These are phyloP conservation scores for Anguilla pacifica DNA, from an alignment of 2,797 vertebrate species.

Conservation along the genomic window DNA sequence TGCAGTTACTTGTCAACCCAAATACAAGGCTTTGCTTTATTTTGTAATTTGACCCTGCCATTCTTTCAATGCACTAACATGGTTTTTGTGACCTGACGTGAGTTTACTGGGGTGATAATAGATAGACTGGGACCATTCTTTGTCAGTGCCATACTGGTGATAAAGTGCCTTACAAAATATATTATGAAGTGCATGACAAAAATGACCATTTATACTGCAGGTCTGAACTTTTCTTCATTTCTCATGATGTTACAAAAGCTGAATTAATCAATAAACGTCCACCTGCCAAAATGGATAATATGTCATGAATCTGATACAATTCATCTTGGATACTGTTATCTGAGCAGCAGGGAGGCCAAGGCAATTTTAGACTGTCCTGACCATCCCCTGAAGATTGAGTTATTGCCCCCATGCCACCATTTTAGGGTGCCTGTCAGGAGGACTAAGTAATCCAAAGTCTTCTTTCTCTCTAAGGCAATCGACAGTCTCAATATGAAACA, in stretches of 20 bases:
- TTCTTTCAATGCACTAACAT: constrained; percentile 8
- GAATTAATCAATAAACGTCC: background rate
- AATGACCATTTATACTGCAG: background rate
- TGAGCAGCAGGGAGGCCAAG: background rate
- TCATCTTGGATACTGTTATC: background rate
- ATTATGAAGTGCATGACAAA: background rate
- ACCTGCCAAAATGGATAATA: background rate
- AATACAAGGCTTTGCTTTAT: background rate
- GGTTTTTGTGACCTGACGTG: background rate
- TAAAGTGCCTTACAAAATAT: background rate
- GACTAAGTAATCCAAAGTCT: too few species aligned
- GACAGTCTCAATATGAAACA: too few species aligned
- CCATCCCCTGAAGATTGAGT: too few species aligned
- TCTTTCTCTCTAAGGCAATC: too few species aligned
- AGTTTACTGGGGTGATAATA: background rate
- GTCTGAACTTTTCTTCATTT: background rate
- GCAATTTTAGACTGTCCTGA: too few species aligned
- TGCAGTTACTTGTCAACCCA: background rate
- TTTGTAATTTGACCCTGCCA: background rate
- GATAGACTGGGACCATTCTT: background rate
- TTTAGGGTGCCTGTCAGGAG: too few species aligned
- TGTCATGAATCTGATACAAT: background rate
- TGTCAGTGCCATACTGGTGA: background rate
- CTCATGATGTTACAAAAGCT: background rate
- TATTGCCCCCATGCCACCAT: too few species aligned